A percentile compares a stretch with the other conserved stretches of the same genome.
phyloP scores from a whole-genome alignment of 2,888 invertebrate genomes.

The Limnephilus lunatus region DNA sequence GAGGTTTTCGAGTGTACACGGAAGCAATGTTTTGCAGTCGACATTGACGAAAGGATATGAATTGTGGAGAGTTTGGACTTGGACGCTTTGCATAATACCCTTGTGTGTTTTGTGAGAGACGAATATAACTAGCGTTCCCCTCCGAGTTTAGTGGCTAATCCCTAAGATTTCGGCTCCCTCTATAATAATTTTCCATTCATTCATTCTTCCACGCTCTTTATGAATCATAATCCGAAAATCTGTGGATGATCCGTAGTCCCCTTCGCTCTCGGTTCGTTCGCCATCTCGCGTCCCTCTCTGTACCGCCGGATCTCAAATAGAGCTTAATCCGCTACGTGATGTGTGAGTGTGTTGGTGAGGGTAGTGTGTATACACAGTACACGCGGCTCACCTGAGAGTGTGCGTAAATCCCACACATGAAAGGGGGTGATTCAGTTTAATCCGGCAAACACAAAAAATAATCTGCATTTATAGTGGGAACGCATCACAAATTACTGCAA shows the following conservation, averaged over 20 bases:
- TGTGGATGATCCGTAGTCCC: constrained; percentile 68
- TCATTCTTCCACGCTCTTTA: constrained; percentile 75
- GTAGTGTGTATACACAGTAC: background rate
- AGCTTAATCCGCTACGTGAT: constrained; percentile 74
- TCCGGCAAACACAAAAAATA: constrained; percentile 42
- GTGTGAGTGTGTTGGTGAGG: constrained; percentile 42
- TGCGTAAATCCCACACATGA: background rate
- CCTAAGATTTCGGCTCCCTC: constrained; percentile 72
- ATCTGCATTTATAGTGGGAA: constrained; percentile 45
- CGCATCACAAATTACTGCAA: background rate
- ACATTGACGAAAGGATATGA: background rate
- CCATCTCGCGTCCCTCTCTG: constrained; percentile 67
- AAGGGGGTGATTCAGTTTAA: constrained; percentile 14
- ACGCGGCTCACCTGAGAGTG: background rate
- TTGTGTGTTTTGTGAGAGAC: background rate
- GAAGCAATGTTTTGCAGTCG: background rate
- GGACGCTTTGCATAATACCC: background rate
- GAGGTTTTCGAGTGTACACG: background rate
- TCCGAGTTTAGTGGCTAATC: constrained; percentile 59
- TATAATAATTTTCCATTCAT: constrained; percentile 78
- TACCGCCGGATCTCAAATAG: background rate
- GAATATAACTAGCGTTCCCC: constrained; percentile 55
- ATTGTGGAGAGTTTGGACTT: background rate
- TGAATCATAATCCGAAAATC: constrained; percentile 79
- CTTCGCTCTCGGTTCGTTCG: constrained; percentile 71